Conservation (phyloP, 2,888 invertebrate species). For the Sicus ferrugineus region DNA sequence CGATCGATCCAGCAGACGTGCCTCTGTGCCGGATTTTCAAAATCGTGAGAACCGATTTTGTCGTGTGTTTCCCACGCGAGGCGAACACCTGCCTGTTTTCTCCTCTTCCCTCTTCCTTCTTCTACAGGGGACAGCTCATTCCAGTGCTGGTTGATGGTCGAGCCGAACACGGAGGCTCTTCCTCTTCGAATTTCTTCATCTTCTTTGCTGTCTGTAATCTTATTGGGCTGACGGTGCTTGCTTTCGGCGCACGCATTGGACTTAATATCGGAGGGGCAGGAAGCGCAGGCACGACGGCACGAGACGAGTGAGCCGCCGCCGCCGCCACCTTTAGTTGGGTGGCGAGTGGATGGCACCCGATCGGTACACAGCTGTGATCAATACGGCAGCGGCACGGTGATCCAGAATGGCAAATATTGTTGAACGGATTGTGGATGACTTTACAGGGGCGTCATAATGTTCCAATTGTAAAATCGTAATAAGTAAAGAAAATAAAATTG, state of each 20-base stretch:
- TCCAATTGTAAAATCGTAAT: no score
- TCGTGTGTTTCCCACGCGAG: constrained; percentile 66
- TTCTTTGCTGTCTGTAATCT: constrained; percentile 2
- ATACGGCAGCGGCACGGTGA: no score
- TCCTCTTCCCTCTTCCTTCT: constrained; percentile 30
- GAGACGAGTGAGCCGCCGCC: constrained; percentile 15
- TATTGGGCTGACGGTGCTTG: constrained; percentile 16
- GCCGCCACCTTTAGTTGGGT: constrained; percentile 15
- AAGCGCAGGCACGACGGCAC: not conserved
- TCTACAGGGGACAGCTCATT: constrained; percentile 16
- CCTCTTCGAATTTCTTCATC: constrained; percentile 16
- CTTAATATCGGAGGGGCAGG: not conserved
- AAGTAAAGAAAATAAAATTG: no score
- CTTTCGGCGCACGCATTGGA: not conserved
- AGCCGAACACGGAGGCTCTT: not conserved
- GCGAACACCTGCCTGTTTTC: constrained; percentile 63
- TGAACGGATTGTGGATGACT: no score
- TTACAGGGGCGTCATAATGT: no score
- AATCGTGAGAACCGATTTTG: constrained; percentile 66
- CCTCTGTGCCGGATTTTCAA: constrained; percentile 58
- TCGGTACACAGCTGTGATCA: not conserved
- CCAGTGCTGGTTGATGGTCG: constrained; percentile 13
- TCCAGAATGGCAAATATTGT: no score
- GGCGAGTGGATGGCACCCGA: constrained; percentile 27
- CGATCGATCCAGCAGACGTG: constrained; percentile 29